phyloP scores from a whole-genome alignment of 2,113 vertebrate species.

The Chiloscyllium plagiosum region DNA sequence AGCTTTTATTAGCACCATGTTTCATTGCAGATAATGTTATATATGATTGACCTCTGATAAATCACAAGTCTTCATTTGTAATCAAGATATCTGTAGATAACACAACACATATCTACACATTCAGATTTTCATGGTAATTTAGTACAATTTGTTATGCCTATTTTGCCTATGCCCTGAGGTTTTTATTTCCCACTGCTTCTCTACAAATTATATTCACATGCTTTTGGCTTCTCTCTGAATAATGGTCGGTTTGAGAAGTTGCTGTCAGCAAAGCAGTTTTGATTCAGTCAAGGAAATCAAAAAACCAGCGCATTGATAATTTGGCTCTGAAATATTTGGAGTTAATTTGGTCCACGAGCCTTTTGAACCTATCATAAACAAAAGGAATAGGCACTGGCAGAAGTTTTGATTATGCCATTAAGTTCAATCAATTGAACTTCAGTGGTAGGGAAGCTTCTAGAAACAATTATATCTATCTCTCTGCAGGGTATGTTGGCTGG shows the following conservation, averaged over 20 bases:
- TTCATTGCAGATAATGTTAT: background rate
- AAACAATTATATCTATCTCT: too few relatives aligned
- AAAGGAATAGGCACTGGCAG: background rate
- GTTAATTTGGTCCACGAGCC: background rate
- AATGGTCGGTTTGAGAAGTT: background rate
- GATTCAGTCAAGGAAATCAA: background rate
- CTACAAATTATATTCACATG: background rate
- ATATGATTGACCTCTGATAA: background rate
- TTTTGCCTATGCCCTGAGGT: background rate
- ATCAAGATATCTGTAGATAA: background rate
- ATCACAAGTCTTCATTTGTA: background rate
- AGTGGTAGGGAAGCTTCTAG: too few relatives aligned
- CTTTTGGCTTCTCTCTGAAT: background rate
- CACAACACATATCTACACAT: background rate
- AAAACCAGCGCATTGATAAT: background rate
- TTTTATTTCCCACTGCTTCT: background rate
- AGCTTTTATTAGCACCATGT: background rate
- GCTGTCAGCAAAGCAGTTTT: background rate
- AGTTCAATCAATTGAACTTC: too few relatives aligned
- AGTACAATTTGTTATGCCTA: conserved; percentile 11
- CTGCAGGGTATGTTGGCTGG: too few relatives aligned
- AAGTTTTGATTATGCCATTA: background rate
- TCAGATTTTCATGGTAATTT: conserved; percentile 14
- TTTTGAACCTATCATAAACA: background rate
- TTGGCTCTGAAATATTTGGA: background rate